These are phyloP conservation scores for Prionailurus bengalensis DNA, from an alignment of 2,113 vertebrate genomes.

Conservation along the genomic window DNA sequence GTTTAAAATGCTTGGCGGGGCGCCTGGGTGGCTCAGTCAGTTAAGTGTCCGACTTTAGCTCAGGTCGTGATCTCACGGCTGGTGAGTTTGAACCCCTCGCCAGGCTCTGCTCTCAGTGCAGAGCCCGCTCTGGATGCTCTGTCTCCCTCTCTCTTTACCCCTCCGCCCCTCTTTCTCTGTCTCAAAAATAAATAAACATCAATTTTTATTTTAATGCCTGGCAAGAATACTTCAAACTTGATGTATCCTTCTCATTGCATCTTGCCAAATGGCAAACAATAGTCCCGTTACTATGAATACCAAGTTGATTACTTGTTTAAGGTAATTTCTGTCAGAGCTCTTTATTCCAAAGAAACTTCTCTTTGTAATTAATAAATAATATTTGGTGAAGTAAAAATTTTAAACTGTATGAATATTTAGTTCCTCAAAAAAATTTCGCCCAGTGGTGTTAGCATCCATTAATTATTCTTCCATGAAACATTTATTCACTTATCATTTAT, in stretches of 20 bases:
- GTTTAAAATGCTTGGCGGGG: background rate
- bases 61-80: too few relatives aligned
- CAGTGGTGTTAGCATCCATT: background rate
- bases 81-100: too few relatives aligned
- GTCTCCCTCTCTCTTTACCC: too few relatives aligned
- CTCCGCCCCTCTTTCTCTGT: too few relatives aligned
- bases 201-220: background rate
- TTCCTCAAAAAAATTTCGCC: background rate
- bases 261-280: background rate
- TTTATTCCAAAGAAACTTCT: background rate
- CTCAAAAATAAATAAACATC: too few relatives aligned
- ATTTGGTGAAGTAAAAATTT: background rate
- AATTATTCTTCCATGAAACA: background rate
- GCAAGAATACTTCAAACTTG: background rate
- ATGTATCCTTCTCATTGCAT: background rate
- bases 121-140: too few relatives aligned
- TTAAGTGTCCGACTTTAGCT: too few relatives aligned
- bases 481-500: conserved; percentile 8
- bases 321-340: background rate
- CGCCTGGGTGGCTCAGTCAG: too few relatives aligned
- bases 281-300: background rate
- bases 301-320: background rate
- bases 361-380: background rate
- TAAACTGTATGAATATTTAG: background rate
- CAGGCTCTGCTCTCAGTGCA: too few relatives aligned